Evolutionary conservation across 2,113 vertebrate species (phyloP).

Genomic region (Nibea albiflora): DNA sequence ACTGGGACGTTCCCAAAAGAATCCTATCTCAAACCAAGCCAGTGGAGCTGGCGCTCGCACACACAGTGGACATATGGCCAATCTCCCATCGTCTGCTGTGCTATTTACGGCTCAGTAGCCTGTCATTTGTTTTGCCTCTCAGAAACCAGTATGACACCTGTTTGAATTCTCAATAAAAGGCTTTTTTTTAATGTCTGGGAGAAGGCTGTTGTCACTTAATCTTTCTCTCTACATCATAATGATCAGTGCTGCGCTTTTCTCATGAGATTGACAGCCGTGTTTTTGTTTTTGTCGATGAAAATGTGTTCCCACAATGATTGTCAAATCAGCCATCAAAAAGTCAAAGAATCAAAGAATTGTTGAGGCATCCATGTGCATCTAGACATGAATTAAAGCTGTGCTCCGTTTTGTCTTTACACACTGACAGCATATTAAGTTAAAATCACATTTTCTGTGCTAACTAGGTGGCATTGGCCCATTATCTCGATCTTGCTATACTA

Average conservation of each 20-base stretch:
- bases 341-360: constrained; percentile 43
- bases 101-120: constrained; percentile 82
- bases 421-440: constrained; percentile 17
- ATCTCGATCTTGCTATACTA: constrained; percentile 9
- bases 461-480: constrained; percentile 25
- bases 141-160: constrained; percentile 82
- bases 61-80: constrained; percentile 81
- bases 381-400: constrained; percentile 38
- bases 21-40: constrained; percentile 71
- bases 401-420: constrained; percentile 25
- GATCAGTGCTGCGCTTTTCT: constrained; percentile 50
- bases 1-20: constrained; percentile 76
- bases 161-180: constrained; percentile 82
- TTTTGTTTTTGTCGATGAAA: constrained; percentile 44
- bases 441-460: constrained; percentile 6
- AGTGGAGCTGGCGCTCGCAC: constrained; percentile 68
- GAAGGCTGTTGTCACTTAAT: constrained; percentile 71
- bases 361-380: constrained; percentile 52
- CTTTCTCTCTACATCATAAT: constrained; percentile 58
- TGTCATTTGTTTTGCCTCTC: constrained; percentile 76
- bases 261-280: constrained; percentile 41
- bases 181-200: constrained; percentile 65
- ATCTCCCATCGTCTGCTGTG: constrained; percentile 80
- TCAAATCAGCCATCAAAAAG: constrained; percentile 55
- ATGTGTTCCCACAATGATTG: constrained; percentile 49